Percentiles rank a stretch among this genome's conserved stretches.
These are phyloP conservation scores for Corythornis vintsioides DNA, from an alignment of 2,113 vertebrate species.

Conservation along the genomic window DNA sequence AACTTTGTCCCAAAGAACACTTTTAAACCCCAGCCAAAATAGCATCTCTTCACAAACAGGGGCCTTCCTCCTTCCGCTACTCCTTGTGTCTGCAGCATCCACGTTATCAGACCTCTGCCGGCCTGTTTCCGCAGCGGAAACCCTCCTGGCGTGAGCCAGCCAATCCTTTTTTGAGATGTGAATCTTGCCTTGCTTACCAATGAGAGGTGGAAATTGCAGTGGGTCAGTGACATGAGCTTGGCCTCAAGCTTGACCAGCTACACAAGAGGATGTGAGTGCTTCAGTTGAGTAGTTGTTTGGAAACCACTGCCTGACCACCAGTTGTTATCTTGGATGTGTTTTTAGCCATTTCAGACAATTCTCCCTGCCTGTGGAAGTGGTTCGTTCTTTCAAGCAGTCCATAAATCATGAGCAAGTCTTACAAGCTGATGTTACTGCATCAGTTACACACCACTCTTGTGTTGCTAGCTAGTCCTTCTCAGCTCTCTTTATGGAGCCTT, in stretches of 20 bases:
- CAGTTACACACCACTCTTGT: neutral
- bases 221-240: conserved; percentile 20
- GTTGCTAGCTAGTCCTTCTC: neutral
- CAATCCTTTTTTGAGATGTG: neutral
- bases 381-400: conserved; percentile 42
- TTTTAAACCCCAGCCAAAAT: conserved; percentile 37
- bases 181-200: neutral
- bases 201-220: conserved; percentile 51
- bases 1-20: neutral
- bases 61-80: conserved; percentile 23
- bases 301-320: conserved; percentile 56
- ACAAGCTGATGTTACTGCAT: conserved; percentile 17
- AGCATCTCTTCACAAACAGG: neutral
- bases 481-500: conserved; percentile 50
- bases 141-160: neutral
- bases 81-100: neutral
- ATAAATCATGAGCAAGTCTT: conserved; percentile 56
- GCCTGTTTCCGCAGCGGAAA: conserved; percentile 9
- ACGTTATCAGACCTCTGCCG: neutral
- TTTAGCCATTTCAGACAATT: conserved; percentile 54
- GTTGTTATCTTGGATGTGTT: conserved; percentile 55
- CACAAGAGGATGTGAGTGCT: conserved; percentile 58
- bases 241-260: conserved; percentile 35
- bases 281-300: conserved; percentile 58
- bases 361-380: conserved; percentile 58